Percentiles rank a stretch among this genome's conserved stretches.
Conservation (phyloP, 2,113 vertebrate genomes). For the Paratilapia polleni region DNA sequence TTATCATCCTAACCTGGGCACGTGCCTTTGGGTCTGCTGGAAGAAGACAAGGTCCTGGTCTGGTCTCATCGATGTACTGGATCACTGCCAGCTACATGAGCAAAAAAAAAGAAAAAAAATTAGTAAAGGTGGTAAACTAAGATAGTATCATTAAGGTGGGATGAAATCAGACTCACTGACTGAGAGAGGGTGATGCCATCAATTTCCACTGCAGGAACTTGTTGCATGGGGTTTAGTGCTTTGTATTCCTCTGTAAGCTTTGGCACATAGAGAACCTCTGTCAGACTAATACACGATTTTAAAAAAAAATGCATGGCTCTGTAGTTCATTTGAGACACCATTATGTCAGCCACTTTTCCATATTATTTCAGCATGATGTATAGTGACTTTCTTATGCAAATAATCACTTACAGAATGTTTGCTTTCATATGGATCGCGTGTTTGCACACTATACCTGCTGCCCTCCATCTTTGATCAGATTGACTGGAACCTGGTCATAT, state of each 20-base stretch:
- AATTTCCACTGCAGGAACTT: slow-evolving; percentile 92
- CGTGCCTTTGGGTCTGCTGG: slow-evolving; percentile 87
- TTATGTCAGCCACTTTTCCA: not conserved
- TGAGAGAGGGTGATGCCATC: slow-evolving; percentile 89
- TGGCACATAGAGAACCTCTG: slow-evolving; percentile 5
- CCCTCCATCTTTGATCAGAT: slow-evolving; percentile 91
- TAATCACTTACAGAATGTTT: not conserved
- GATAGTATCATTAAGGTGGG: not conserved
- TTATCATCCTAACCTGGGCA: slow-evolving; percentile 90
- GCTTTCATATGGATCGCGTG: not conserved
- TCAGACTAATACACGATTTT: not conserved
- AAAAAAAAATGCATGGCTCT: not conserved
- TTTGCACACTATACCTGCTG: slow-evolving; percentile 85
- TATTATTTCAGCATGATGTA: not conserved
- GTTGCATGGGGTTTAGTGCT: slow-evolving; percentile 92
- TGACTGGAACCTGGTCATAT: slow-evolving; percentile 86
- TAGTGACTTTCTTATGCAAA: not conserved
- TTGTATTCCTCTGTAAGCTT: slow-evolving; percentile 87
- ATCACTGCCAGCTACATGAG: slow-evolving; percentile 90
- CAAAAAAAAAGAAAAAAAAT: not conserved
- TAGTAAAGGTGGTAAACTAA: not conserved
- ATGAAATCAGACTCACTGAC: slow-evolving; percentile 84
- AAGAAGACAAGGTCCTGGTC: slow-evolving; percentile 84
- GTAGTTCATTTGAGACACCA: not conserved
- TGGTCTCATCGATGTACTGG: slow-evolving; percentile 94